phyloP scores from a whole-genome alignment of 2,797 vertebrate genomes.

The Crocodylus rhombifer region DNA sequence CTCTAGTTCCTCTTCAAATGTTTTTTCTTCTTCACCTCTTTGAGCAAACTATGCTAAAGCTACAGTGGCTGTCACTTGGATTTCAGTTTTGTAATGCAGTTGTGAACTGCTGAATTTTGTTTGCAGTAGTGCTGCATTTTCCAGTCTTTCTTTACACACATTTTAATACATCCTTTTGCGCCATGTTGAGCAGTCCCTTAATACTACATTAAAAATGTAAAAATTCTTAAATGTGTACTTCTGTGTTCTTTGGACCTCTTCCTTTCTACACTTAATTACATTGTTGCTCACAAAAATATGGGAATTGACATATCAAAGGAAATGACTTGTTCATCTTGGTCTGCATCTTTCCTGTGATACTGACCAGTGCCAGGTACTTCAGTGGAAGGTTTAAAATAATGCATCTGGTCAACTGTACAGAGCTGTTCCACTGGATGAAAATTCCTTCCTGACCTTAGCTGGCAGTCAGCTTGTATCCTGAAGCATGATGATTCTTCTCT shows the following conservation, averaged over 20 bases:
- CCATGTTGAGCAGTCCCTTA: background rate
- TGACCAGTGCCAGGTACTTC: constrained; percentile 9
- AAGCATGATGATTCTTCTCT: constrained; percentile 60
- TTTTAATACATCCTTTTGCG: background rate
- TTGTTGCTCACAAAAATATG: background rate
- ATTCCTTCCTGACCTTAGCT: constrained; percentile 69
- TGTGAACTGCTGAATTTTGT: background rate
- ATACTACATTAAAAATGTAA: too few species aligned
- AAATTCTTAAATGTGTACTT: background rate
- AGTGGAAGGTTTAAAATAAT: constrained; percentile 45
- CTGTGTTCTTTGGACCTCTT: background rate
- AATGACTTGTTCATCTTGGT: background rate
- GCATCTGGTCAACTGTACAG: constrained; percentile 59
- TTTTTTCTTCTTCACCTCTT: background rate
- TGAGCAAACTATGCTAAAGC: background rate
- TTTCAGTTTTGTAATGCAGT: background rate
- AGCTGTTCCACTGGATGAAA: constrained; percentile 64
- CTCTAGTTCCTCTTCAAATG: background rate
- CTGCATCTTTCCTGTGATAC: constrained; percentile 32
- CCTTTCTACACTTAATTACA: background rate
- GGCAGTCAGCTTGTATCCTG: constrained; percentile 64
- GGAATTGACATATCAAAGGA: background rate
- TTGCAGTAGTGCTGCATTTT: background rate
- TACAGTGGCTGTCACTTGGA: background rate
- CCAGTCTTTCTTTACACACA: background rate